Percentiles rank a stretch among this genome's conserved stretches.
Conservation (phyloP, 1,140 invertebrate genomes). For the Lamellibrachia luymesi region DNA sequence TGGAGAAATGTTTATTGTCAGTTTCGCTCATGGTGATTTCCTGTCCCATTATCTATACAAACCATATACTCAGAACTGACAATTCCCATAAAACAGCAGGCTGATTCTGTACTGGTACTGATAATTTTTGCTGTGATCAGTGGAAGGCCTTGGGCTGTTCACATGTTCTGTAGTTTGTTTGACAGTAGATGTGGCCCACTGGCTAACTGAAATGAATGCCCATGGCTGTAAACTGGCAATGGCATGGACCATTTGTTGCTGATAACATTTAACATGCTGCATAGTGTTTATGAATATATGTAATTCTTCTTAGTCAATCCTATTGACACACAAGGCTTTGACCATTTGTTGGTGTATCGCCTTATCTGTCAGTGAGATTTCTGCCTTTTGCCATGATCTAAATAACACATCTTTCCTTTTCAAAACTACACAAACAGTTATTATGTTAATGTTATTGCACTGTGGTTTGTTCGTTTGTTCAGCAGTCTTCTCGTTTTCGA, state of each 20-base stretch:
- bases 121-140: background rate
- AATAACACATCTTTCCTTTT: background rate
- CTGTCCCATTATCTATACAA: background rate
- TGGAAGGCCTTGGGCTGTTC: background rate
- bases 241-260: background rate
- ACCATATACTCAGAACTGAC: background rate
- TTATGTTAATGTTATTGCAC: no score
- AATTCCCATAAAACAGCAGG: background rate
- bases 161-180: background rate
- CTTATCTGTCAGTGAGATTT: background rate
- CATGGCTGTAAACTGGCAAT: background rate
- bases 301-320: conserved; percentile 1
- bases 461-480: no score
- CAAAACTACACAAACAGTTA: background rate
- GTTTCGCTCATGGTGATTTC: background rate
- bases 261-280: conserved; percentile 1
- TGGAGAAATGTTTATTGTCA: background rate
- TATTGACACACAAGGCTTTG: background rate
- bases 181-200: background rate
- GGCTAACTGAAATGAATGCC: background rate
- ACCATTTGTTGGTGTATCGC: background rate
- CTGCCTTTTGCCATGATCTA: background rate
- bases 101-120: background rate
- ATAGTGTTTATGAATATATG: background rate
- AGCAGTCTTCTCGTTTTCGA: no score